Evolutionary conservation across 2,113 vertebrate species (phyloP), one percentile per base, ranked within the genome.

Genomic region (Atrichornis clamosus): DNA sequence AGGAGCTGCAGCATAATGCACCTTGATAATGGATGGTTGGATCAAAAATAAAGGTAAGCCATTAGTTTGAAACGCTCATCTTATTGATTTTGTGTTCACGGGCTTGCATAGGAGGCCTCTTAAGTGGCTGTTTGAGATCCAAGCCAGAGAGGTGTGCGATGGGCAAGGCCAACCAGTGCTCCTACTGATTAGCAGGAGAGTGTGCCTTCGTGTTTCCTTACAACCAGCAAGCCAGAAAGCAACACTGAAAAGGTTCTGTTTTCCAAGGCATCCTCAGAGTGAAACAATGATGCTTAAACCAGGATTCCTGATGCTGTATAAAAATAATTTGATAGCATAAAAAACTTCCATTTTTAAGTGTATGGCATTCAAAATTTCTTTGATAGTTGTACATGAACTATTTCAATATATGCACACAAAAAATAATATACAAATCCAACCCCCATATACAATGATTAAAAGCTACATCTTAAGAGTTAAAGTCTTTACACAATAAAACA

Each of bases 21-120:
- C 7, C 30, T 80, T 90, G 65, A 91, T 68, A 97, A 96, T 93
- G 94, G 90, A 96, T 74, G 94, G 80, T 19, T 96, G 92, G 95
- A 97, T 77, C 86, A 94, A 63, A 98, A 97, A 96, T 85, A 97
- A 97, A 97, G 93, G 93, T 87, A 94, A 98, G 53, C 62, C 93
- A 69, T 90, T 97, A 92, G 87, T 93, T 97, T 95, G 93, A 96
- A 97, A 92, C 3, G 3, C 72, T 91, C 75, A 74, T 93, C 63
- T 70, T 32, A 95, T 95, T 73, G 58, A 96, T 96, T 97, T 89
- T 78, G 75, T 24, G 67, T 63, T 91, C 95, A 58, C 63, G 79
- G 39, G 53, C 62, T 95, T 96, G 73, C 80, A 95, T 42, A 75
- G 77, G 78, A 94, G 74, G 47, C 49, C 86, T 96, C 68, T 73